Evolutionary conservation across 2,797 vertebrate species (phyloP).

Genomic region (Psittacula echo): DNA sequence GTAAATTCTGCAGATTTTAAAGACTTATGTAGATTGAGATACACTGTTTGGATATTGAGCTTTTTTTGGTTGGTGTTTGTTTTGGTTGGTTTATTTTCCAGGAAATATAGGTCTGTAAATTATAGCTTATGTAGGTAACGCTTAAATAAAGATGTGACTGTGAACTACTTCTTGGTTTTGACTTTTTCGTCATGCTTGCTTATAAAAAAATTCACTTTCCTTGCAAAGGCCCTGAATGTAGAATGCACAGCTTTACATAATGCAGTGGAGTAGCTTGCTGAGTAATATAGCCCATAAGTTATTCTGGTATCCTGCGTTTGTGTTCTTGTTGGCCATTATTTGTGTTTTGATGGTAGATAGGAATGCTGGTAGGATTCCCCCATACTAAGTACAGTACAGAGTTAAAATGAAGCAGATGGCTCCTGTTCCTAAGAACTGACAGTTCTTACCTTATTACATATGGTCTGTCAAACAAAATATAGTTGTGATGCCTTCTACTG

Average conservation of each 20-base stretch:
- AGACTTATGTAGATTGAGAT: slow-evolving; percentile 69
- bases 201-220: neutral
- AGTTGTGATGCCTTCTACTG: neutral
- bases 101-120: slow-evolving; percentile 73
- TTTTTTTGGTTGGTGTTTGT: slow-evolving; percentile 32
- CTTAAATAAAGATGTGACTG: slow-evolving; percentile 79
- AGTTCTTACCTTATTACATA: neutral
- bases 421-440: neutral
- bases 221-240: neutral
- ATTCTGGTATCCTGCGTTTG: neutral
- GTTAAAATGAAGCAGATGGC: neutral
- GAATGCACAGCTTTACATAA: neutral
- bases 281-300: neutral
- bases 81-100: neutral
- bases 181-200: neutral
- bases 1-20: slow-evolving; percentile 80
- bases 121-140: slow-evolving; percentile 63
- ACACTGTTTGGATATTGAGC: slow-evolving; percentile 71
- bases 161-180: slow-evolving; percentile 37
- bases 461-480: neutral
- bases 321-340: neutral
- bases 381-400: neutral
- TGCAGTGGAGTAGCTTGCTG: neutral
- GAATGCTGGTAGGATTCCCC: neutral
- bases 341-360: neutral